phyloP scores from a whole-genome alignment of 2,888 invertebrate species.

The Omphaloscelis lunosa region DNA sequence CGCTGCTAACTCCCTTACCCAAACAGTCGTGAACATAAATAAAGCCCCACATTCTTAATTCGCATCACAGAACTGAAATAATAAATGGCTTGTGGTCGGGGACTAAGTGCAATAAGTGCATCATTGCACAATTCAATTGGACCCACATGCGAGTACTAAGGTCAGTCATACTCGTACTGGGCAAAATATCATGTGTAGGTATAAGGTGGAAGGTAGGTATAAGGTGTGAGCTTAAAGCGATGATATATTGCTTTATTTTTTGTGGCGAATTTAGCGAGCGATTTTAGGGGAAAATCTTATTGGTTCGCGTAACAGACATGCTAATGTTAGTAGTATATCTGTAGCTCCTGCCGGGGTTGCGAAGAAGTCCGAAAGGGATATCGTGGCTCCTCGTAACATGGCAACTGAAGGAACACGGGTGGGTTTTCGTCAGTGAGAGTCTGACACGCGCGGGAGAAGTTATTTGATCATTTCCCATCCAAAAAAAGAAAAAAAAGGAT shows the following conservation, averaged over 20 bases:
- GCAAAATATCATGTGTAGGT: constrained; percentile 31
- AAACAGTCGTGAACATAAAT: constrained; percentile 10
- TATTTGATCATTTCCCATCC: too few relatives aligned
- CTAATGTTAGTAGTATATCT: too few relatives aligned
- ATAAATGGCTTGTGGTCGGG: constrained; percentile 61
- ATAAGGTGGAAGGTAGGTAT: too few relatives aligned
- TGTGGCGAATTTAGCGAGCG: too few relatives aligned
- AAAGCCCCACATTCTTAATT: constrained; percentile 14
- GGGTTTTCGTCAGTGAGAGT: too few relatives aligned
- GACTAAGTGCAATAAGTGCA: constrained; percentile 56
- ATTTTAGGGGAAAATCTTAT: not conserved
- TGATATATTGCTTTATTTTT: not conserved
- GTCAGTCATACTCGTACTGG: constrained; percentile 64
- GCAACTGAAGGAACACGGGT: too few relatives aligned
- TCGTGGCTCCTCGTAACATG: too few relatives aligned
- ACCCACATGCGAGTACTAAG: constrained; percentile 75
- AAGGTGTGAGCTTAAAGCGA: constrained; percentile 38
- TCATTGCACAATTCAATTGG: constrained; percentile 76
- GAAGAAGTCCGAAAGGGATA: too few relatives aligned
- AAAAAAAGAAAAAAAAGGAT: too few relatives aligned
- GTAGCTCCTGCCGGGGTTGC: too few relatives aligned
- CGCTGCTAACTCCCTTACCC: not conserved
- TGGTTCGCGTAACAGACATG: not conserved
- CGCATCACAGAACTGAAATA: constrained; percentile 50
- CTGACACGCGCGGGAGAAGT: too few relatives aligned